Conservation (phyloP, 2,113 vertebrate species). For the Neogobius melanostomus region DNA sequence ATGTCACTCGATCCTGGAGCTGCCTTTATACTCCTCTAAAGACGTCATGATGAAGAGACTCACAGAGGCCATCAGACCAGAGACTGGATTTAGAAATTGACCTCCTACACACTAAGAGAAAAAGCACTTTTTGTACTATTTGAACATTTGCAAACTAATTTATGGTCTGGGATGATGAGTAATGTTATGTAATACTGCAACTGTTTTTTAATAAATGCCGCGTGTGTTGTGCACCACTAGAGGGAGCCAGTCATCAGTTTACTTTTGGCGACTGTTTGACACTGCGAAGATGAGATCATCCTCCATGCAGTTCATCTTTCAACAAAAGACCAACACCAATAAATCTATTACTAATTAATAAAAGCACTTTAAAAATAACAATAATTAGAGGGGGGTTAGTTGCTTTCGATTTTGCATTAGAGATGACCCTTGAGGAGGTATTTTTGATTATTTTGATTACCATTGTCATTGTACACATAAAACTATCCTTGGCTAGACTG, state of each 20-base stretch:
- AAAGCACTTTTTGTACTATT: no score
- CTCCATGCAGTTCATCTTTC: slow-evolving; percentile 24
- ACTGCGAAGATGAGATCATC: slow-evolving; percentile 59
- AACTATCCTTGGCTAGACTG: no score
- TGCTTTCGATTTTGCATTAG: no score
- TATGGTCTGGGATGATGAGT: no score
- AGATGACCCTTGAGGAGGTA: no score
- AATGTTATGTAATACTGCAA: neutral
- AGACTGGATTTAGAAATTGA: slow-evolving; percentile 44
- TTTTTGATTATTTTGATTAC: no score
- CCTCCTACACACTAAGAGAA: no score
- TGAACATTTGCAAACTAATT: no score
- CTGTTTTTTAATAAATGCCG: neutral
- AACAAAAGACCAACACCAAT: slow-evolving; percentile 13
- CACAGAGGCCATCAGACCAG: slow-evolving; percentile 60
- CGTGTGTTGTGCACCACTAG: neutral
- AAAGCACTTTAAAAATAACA: no score
- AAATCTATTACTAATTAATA: neutral
- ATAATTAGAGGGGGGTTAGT: no score
- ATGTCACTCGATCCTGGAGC: slow-evolving; percentile 49
- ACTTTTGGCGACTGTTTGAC: neutral
- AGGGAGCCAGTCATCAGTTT: neutral
- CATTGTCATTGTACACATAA: no score
- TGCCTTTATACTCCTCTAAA: slow-evolving; percentile 64
- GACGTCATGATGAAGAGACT: slow-evolving; percentile 67